phyloP scores from a whole-genome alignment of 2,797 vertebrate genomes.

The Phalanger gymnotis region DNA sequence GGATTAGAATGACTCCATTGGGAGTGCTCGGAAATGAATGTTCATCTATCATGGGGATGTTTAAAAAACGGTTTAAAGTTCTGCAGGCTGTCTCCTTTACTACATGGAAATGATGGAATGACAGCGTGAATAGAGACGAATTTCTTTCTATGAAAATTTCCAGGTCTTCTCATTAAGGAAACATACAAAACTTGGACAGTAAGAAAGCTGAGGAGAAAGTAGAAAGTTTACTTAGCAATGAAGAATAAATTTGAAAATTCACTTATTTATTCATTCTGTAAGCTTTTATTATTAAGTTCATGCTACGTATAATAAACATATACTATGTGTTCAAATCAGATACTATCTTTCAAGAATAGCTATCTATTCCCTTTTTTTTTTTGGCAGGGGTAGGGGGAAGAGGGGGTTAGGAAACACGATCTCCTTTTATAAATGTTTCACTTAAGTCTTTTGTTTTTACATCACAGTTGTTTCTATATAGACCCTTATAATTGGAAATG shows the following conservation, averaged over 20 bases:
- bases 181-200: slow-evolving; percentile 62
- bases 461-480: neutral
- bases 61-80: slow-evolving; percentile 78
- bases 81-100: slow-evolving; percentile 55
- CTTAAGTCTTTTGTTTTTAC: neutral
- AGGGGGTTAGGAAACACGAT: neutral
- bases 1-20: slow-evolving; percentile 79
- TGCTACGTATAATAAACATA: neutral
- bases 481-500: neutral
- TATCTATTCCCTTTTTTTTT: neutral
- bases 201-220: slow-evolving; percentile 50
- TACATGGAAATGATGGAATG: slow-evolving; percentile 28
- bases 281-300: neutral
- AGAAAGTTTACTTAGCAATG: slow-evolving; percentile 58
- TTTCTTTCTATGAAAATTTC: slow-evolving; percentile 64
- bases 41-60: slow-evolving; percentile 82
- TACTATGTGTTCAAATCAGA: neutral
- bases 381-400: too few species aligned
- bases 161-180: slow-evolving; percentile 56
- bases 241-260: slow-evolving; percentile 26
- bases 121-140: neutral
- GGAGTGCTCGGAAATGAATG: slow-evolving; percentile 80
- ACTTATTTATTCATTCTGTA: neutral
- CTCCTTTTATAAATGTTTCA: neutral
- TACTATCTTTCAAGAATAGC: slow-evolving; percentile 9